phyloP scores from a whole-genome alignment of 2,888 invertebrate species.

The Pachydiplax longipennis region DNA sequence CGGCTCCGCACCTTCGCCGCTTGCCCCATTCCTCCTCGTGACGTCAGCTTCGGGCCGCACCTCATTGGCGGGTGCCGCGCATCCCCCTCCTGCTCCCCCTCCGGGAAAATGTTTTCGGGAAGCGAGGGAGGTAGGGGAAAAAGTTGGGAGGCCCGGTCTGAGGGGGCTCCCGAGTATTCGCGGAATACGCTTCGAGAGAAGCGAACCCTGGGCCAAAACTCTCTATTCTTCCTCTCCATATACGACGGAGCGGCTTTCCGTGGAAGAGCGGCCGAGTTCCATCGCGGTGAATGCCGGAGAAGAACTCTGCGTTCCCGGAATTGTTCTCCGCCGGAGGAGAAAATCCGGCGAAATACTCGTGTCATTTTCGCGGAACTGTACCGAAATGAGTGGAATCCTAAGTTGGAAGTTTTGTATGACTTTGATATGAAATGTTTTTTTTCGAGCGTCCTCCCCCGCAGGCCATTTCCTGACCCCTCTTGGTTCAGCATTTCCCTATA shows the following conservation, averaged over 20 bases:
- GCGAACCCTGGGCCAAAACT: background rate
- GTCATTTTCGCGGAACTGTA: too few species aligned
- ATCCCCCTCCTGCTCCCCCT: background rate
- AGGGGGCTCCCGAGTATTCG: background rate
- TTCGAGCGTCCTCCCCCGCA: too few species aligned
- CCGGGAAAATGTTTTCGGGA: background rate
- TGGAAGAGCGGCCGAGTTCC: background rate
- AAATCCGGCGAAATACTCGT: too few species aligned
- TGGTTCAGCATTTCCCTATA: too few species aligned
- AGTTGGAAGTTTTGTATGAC: too few species aligned
- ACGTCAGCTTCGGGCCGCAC: slow-evolving; percentile 35
- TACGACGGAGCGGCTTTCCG: background rate
- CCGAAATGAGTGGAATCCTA: too few species aligned
- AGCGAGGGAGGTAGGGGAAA: background rate
- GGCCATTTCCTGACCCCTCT: too few species aligned
- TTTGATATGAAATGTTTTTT: too few species aligned
- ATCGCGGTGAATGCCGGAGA: background rate
- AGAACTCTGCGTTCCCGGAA: too few species aligned
- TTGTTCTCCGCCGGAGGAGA: too few species aligned
- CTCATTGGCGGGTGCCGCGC: slow-evolving; percentile 24
- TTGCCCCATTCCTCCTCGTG: background rate
- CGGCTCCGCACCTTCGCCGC: background rate
- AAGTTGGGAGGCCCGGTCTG: background rate
- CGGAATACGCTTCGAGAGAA: background rate
- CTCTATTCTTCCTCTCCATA: background rate